Percentiles rank a stretch among this genome's conserved stretches.
Conservation (phyloP, 37 sponge, comb jelly and placozoan genomes). For the Aphrocallistes beatrix region DNA sequence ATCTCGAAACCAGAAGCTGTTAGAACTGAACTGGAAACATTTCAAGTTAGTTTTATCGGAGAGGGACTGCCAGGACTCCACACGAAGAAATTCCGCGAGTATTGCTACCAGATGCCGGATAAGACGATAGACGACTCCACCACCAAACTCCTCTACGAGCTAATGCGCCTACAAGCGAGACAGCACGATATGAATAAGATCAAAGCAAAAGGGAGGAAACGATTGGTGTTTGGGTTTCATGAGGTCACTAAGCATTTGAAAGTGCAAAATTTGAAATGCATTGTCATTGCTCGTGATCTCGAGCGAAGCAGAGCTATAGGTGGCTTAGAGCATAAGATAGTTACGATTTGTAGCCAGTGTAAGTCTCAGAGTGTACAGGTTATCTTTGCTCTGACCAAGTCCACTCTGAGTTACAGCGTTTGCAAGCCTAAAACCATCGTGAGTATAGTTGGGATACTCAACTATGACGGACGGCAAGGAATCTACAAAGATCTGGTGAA, state of each 20-base stretch:
- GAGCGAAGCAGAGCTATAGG: conserved; percentile 77
- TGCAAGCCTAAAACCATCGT: conserved; percentile 58
- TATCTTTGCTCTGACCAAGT: conserved; percentile 64
- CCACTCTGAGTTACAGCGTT: conserved; percentile 34
- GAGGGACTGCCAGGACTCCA: conserved; percentile 5
- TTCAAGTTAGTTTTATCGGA: background rate
- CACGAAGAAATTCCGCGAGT: conserved; percentile 35
- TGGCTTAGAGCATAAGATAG: conserved; percentile 58
- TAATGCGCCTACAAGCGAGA: conserved; percentile 65
- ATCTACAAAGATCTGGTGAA: background rate
- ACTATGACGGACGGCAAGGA: conserved; percentile 57
- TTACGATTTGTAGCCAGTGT: conserved; percentile 33
- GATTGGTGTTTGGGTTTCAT: conserved; percentile 76
- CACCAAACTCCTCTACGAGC: conserved; percentile 34
- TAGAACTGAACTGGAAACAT: background rate
- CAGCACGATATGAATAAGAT: conserved; percentile 28
- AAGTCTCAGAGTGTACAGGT: conserved; percentile 50
- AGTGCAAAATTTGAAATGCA: conserved; percentile 62
- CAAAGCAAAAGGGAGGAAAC: conserved; percentile 37
- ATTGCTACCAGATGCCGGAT: conserved; percentile 61
- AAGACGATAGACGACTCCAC: conserved; percentile 40
- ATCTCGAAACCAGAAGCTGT: background rate
- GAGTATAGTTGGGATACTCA: conserved; percentile 82
- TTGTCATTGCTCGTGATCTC: conserved; percentile 74
- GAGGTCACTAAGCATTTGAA: conserved; percentile 79